Base-by-base conservation (phyloP, 1,140 invertebrate genomes). In the Drosophila fuyamai region DNA sequence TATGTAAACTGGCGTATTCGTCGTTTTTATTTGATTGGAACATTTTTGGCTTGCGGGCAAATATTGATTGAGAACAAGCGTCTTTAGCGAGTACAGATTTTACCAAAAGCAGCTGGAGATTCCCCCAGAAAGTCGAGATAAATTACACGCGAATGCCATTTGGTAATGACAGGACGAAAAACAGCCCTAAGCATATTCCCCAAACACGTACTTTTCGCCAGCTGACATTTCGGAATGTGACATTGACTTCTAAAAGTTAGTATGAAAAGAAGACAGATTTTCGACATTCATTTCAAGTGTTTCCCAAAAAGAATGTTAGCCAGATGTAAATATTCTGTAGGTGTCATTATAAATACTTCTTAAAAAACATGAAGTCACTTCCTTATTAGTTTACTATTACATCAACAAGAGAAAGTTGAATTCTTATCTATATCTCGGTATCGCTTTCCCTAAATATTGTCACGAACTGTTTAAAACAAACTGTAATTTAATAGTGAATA, bases 111-210 rank as follows among this genome's bases (percentile, higher is more conserved):
- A 58, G 44, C 62, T 54, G 9, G n/a, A 44, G 66, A 77, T 76
- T 67, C 2, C 40, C 14, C 0, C n/a, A 40, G 23, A 43, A 55
- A 53, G 61, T 32, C 65, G 71, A 58, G 44, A 71, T 9, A 71
- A 58, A 71, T 50, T 71, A 71, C 67, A 71, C 35, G 65, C 44
- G 65, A 71, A 58, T 58, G 43, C 44, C 67, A 71, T 71, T 71
- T 71, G 65, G 51, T 71, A 71, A 75, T 75, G 59, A 75, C 51
- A 75, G 43, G 44, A 54, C 12, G 38, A 23, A 43, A 36, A 40
- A n/a, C 40, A 36, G 58, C 51, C 71, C 51, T 14, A 63, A 43
- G 70, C 65, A 14, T 36, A 32, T 68, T 65, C 36, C 29, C 46
- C 13, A 35, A 35, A 43, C 48, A 47, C 50, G 14, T 38, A 66